Evolutionary conservation across 2,888 invertebrate genomes (phyloP), one percentile per base, ranked within the genome.

Genomic region (Polymixis lichenea): DNA sequence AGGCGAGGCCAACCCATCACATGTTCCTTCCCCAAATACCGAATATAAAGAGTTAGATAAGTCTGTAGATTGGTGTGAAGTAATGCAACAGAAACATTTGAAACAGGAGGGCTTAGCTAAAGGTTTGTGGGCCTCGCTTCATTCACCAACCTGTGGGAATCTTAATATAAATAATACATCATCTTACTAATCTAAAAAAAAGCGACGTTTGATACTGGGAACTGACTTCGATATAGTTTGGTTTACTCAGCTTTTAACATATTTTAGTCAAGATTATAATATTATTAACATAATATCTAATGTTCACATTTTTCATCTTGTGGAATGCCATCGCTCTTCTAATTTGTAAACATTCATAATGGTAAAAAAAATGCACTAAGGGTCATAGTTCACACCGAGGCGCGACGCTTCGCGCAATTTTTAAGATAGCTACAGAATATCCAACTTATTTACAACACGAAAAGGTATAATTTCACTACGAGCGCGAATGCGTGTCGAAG

Each of bases 41-140:
- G 91, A 92, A 81, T 96, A 96, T 92, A 95, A 91, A 94, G 96
- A 96, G 89, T 95, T 96, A 96, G 96, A 96, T 95, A 95, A 94
- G 86, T 96, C 96, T 78, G 95, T 96, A 95, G 95, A 96, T 94
- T 96, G 96, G 96, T 93, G 91, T 83, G 95, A 95, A 75, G 92
- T 96, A 65, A 91, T 96, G 89, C 93, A 91, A 75, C 93, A 94
- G 91, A 95, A 94, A 90, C 90, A 82, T 86, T 87, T 89, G 88
- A 92, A 91, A 89, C 92, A 91, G 86, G 91, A 94, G 85, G 86
- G 94, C 93, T 93, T 95, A 87, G 93, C 91, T 94, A 93, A 94
- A 96, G 96, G 96, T 96, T 95, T 89, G 96, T 96, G 95, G 95
- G 95, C 89, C 90, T 89, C 89, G 93, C 93, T 93, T 94, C 81